These are phyloP conservation scores for Harpagoxenus sublaevis DNA, from an alignment of 2,888 invertebrate species.

Conservation along the genomic window DNA sequence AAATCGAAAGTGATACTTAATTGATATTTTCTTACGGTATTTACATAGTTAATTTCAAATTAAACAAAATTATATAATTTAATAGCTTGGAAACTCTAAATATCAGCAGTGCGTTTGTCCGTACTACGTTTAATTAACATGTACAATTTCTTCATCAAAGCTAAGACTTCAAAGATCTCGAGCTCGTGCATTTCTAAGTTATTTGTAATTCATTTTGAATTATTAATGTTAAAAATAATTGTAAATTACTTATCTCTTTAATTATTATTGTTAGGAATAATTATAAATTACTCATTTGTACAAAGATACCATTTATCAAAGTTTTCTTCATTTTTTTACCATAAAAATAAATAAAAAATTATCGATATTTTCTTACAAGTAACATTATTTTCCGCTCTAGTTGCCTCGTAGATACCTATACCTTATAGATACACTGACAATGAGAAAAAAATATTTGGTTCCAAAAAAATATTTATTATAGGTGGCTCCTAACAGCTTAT, in stretches of 20 bases:
- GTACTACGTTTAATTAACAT: neutral
- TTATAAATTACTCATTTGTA: neutral
- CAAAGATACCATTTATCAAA: neutral
- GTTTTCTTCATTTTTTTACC: neutral
- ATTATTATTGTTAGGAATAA: too few species aligned
- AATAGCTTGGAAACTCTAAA: neutral
- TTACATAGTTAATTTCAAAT: constrained; percentile 6
- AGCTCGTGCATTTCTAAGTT: neutral
- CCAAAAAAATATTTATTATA: too few species aligned
- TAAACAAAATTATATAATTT: neutral
- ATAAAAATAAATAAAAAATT: constrained; percentile 6
- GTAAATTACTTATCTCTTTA: neutral
- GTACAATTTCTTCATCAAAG: neutral
- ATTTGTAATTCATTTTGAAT: neutral
- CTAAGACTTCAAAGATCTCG: neutral
- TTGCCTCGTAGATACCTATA: neutral
- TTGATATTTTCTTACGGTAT: neutral
- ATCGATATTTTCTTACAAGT: neutral
- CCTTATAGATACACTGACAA: neutral
- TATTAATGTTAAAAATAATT: neutral
- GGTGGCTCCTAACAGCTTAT: too few species aligned
- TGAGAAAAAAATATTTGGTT: too few species aligned
- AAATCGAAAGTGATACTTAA: neutral
- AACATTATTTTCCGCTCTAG: neutral
- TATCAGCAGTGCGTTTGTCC: neutral